These are phyloP conservation scores for Philypnodon macrostomus DNA, from an alignment of 2,797 vertebrate species.

Conservation along the genomic window DNA sequence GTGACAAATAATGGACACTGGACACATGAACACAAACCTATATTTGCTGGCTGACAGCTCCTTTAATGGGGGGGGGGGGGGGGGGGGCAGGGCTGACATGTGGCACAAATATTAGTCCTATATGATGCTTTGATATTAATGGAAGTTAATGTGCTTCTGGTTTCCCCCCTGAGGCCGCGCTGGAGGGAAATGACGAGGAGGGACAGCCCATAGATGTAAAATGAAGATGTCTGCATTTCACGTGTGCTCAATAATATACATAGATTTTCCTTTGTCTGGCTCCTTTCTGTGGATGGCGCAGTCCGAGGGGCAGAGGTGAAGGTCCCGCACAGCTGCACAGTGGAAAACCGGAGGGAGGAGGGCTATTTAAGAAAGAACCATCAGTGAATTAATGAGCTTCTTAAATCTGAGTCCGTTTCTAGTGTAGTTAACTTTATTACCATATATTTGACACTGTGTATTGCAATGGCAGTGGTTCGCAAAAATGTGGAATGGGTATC, in stretches of 20 bases:
- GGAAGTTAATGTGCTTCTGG: constrained; percentile 39
- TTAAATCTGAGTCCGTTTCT: constrained; percentile 24
- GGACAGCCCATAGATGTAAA: constrained; percentile 18
- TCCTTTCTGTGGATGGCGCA: constrained; percentile 40
- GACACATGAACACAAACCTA: constrained; percentile 22
- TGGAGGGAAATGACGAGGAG: constrained; percentile 25
- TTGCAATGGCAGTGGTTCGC: no score
- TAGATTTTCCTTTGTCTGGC: constrained; percentile 51
- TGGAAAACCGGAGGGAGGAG: constrained; percentile 18
- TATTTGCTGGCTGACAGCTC: constrained; percentile 21
- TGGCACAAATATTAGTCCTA: constrained; percentile 42
- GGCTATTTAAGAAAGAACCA: constrained; percentile 29
- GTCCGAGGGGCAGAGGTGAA: constrained; percentile 67
- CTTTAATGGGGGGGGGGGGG: constrained; percentile 19
- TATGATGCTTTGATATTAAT: constrained; percentile 47
- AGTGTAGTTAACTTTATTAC: constrained; percentile 21
- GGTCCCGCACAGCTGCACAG: constrained; percentile 68
- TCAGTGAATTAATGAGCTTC: constrained; percentile 51
- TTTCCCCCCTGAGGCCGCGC: constrained; percentile 33
- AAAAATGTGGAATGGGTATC: no score
- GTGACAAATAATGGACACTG: background rate
- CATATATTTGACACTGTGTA: no score
- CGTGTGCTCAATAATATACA: constrained; percentile 29
- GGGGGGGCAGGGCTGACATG: constrained; percentile 37
- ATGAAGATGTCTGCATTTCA: constrained; percentile 31